Evolutionary conservation across 2,113 vertebrate species (phyloP).

Genomic region (Lepus timidus): DNA sequence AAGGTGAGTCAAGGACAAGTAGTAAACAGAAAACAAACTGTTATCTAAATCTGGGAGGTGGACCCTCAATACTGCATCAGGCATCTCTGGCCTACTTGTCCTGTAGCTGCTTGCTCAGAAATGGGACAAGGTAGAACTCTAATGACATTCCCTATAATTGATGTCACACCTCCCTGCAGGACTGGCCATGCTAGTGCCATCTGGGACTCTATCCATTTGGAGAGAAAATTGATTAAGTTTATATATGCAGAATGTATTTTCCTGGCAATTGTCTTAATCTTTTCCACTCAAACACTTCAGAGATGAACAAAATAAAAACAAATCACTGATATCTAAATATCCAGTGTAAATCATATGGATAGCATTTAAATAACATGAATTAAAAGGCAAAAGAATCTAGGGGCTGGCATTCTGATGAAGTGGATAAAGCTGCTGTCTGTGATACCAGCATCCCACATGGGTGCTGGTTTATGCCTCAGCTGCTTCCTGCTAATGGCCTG

Average conservation of each 20-base stretch:
- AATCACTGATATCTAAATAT: not conserved
- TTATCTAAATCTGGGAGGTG: not conserved
- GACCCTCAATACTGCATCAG: not conserved
- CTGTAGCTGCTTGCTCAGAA: not conserved
- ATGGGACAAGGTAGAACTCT: not conserved
- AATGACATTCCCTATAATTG: not conserved
- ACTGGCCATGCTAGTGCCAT: not conserved
- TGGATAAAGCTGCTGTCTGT: too few species aligned
- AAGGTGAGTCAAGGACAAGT: not conserved
- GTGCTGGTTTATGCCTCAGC: too few species aligned
- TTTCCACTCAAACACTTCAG: not conserved
- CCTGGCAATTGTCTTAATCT: not conserved
- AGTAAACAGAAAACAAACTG: not conserved
- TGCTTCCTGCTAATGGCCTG: too few species aligned
- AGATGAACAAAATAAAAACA: not conserved
- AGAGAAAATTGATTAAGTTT: not conserved
- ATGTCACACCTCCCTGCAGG: not conserved
- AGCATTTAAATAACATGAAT: not conserved
- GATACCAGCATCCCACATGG: too few species aligned
- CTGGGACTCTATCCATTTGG: not conserved
- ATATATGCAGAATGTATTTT: not conserved
- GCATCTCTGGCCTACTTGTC: not conserved
- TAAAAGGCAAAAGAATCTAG: not conserved
- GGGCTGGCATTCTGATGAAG: too few species aligned
- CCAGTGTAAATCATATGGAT: not conserved